A percentile compares a stretch with the other conserved stretches of the same genome.
phyloP scores from a whole-genome alignment of 2,113 vertebrate species.

The Mixornis gularis region DNA sequence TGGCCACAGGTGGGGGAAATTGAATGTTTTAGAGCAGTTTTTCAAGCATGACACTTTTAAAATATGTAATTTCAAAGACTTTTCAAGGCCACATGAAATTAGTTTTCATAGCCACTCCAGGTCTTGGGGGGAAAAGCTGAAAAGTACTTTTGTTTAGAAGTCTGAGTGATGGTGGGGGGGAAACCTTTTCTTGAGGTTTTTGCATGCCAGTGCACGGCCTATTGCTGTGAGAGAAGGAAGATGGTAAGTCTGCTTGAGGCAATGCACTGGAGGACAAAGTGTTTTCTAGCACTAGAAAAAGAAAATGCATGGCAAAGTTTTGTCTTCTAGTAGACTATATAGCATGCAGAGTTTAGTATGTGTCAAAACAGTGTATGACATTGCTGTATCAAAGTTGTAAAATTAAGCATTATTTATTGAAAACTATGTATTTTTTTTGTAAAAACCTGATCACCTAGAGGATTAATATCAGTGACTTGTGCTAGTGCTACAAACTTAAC shows the following conservation, averaged over 20 bases:
- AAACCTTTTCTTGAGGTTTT: constrained; percentile 72
- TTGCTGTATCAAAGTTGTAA: constrained; percentile 85
- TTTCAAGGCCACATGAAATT: constrained; percentile 67
- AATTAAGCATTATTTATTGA: constrained; percentile 86
- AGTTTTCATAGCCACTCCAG: constrained; percentile 72
- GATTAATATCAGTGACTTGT: constrained; percentile 76
- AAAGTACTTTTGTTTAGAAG: constrained; percentile 78
- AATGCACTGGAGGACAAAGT: constrained; percentile 72
- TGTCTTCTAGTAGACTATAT: constrained; percentile 78
- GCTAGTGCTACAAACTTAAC: constrained; percentile 73
- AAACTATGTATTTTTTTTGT: constrained; percentile 86
- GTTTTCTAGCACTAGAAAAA: constrained; percentile 76
- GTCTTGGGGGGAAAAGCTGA: constrained; percentile 70
- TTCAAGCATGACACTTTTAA: constrained; percentile 72
- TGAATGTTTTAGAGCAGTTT: constrained; percentile 68
- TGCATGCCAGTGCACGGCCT: constrained; percentile 77
- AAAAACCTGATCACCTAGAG: constrained; percentile 81
- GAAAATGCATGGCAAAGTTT: constrained; percentile 77
- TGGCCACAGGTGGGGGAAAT: constrained; percentile 62
- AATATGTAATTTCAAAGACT: constrained; percentile 66
- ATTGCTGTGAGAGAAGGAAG: constrained; percentile 61
- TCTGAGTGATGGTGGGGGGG: constrained; percentile 76
- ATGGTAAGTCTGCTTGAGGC: constrained; percentile 66
- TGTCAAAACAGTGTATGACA: constrained; percentile 80
- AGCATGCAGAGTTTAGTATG: constrained; percentile 81